A percentile compares a stretch with the other conserved stretches of the same genome.
Conservation (phyloP, 2,113 vertebrate species). For the Edolisoma coerulescens region DNA sequence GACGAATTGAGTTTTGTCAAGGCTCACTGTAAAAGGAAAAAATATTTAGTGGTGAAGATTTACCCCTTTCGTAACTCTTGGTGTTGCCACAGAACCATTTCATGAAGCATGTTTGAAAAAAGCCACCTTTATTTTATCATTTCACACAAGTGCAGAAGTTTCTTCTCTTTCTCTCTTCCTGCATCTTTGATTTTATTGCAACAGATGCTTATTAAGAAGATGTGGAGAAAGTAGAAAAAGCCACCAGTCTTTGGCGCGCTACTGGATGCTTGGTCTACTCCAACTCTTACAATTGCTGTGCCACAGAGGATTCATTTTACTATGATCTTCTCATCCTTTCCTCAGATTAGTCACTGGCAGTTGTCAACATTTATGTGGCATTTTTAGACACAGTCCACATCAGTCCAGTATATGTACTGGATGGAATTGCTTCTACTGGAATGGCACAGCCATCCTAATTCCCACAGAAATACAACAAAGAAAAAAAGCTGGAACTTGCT, state of each 20-base stretch:
- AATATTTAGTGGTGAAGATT: background rate
- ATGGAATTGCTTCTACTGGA: background rate
- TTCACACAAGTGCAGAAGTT: background rate
- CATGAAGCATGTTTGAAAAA: background rate
- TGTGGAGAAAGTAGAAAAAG: background rate
- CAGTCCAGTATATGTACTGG: background rate
- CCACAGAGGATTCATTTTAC: background rate
- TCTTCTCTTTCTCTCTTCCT: background rate
- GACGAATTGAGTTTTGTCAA: slow-evolving; percentile 2
- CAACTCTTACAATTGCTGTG: background rate
- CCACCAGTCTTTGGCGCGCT: background rate
- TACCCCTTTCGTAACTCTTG: background rate
- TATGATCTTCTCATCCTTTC: background rate
- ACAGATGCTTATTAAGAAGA: background rate
- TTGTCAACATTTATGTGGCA: background rate
- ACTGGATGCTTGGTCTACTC: background rate
- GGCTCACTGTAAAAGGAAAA: background rate
- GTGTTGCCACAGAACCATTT: background rate
- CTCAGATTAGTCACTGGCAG: background rate
- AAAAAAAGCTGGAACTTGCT: background rate
- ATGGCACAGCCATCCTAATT: background rate
- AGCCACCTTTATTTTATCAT: background rate
- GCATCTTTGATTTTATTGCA: background rate
- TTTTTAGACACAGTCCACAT: background rate
- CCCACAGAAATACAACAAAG: background rate